A percentile compares a stretch with the other conserved stretches of the same genome.
phyloP scores from a whole-genome alignment of 1,140 invertebrate genomes.

The Cyclargus thomasi region DNA sequence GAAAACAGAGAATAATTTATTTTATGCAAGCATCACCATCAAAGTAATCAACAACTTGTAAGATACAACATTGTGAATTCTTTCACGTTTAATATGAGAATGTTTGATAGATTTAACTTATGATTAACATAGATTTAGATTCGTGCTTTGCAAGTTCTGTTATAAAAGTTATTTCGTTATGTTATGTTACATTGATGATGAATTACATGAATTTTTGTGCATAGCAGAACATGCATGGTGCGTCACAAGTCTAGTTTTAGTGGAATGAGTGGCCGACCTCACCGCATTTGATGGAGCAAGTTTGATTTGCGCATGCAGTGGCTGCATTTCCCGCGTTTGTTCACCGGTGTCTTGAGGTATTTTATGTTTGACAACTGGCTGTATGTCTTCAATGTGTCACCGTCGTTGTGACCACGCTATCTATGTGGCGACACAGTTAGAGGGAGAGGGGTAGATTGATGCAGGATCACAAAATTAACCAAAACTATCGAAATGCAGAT shows the following conservation, averaged over 20 bases:
- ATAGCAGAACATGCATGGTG: constrained; percentile 60
- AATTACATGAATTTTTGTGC: constrained; percentile 17
- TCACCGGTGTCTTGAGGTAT: constrained; percentile 62
- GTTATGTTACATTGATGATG: background rate
- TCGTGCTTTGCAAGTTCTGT: constrained; percentile 54
- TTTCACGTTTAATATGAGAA: constrained; percentile 36
- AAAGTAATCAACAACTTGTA: constrained; percentile 27
- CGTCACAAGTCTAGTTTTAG: constrained; percentile 62
- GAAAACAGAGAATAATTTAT: constrained; percentile 6
- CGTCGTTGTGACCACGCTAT: constrained; percentile 55
- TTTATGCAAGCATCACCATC: constrained; percentile 2
- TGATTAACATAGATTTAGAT: constrained; percentile 28
- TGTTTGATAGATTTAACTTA: constrained; percentile 11
- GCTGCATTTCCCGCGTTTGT: constrained; percentile 65
- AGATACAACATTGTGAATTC: constrained; percentile 21
- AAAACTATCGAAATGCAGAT: constrained; percentile 23
- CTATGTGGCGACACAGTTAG: constrained; percentile 51
- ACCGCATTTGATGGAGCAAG: constrained; percentile 69
- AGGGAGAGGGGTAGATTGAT: constrained; percentile 57
- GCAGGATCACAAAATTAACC: constrained; percentile 26
- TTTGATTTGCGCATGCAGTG: constrained; percentile 70
- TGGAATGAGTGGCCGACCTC: constrained; percentile 71
- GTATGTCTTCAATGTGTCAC: constrained; percentile 63
- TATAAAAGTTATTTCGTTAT: background rate
- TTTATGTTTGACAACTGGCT: constrained; percentile 62